A percentile compares a stretch with the other conserved stretches of the same genome.
These are phyloP conservation scores for Tiliqua scincoides DNA, from an alignment of 2,113 vertebrate species.

Conservation along the genomic window DNA sequence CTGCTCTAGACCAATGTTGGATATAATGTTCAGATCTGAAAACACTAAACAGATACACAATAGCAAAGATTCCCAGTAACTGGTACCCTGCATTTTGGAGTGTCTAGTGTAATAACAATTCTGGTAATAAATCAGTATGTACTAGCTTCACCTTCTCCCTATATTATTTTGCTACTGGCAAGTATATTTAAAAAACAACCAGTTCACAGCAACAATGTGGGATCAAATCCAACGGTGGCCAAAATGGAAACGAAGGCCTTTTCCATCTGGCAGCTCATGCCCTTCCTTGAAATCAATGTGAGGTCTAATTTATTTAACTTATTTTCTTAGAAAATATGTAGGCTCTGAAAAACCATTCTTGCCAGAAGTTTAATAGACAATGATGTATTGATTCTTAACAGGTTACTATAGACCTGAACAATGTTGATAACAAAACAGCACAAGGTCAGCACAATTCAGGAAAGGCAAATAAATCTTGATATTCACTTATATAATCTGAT, in stretches of 20 bases:
- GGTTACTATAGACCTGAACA: constrained; percentile 3
- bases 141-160: not conserved
- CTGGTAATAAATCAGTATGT: not conserved
- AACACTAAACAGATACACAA: not conserved
- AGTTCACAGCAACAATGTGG: not conserved
- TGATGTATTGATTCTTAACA: constrained; percentile 24
- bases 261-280: not conserved
- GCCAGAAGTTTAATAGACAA: constrained; percentile 14
- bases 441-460: not conserved
- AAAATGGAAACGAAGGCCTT: not conserved
- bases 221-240: not conserved
- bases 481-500: constrained; percentile 24
- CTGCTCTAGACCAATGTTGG: too few species aligned
- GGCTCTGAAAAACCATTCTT: constrained; percentile 18
- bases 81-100: not conserved
- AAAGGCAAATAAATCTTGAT: not conserved
- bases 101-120: not conserved
- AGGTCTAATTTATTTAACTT: constrained; percentile 14
- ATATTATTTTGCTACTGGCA: not conserved
- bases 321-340: constrained; percentile 15
- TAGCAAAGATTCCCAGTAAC: not conserved
- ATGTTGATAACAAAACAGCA: not conserved
- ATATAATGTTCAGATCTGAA: not conserved
- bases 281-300: constrained; percentile 2
- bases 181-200: not conserved